Evolutionary conservation across 2,888 invertebrate genomes (phyloP), one percentile per base, ranked within the genome.

Genomic region (Metopia argyrocephala): DNA sequence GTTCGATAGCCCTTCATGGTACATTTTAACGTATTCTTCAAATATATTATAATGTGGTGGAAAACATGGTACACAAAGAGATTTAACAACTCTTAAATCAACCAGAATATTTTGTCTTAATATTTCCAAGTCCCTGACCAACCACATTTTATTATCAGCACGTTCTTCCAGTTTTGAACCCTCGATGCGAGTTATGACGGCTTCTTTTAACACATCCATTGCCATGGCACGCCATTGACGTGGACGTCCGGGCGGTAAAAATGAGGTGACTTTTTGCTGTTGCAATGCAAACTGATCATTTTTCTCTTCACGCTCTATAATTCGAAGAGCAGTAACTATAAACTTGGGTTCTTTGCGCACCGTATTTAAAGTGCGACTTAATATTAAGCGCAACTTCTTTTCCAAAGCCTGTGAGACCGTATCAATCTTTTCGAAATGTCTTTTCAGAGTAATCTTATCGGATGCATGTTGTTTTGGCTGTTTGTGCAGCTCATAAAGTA

Each of bases 301-400:
- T 91, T 96, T 96, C 87, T 99, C 98, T 90, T 99, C 99, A 70
- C 99, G 92, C 90, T 99, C 99, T 85, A 99, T 97, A 71, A 99
- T 98, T 84, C 99, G 92, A 46, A 99, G 90, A 0, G 97, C 98
- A 6, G 98, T 98, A 0, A 99, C 99, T 84, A 99, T 96, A 7
- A 97, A 95, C 0, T 97, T 97, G 0, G 97, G 97, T 87, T 98
- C 97, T 89, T 98, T 97, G 23, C 98, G 93, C 0, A 98, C 98
- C 2, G 97, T 98, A 87, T 98, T 97, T 59, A 99, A 91, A 1
- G 98, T 97, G 78, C 98, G 92, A 78, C 96, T 95, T 68, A 99
- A 90, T 81, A 98, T 96, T 57, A 98, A 92, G 88, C 96, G 95
- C 57, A 99, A 93, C 89, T 98, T 98, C 87, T 98, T 97, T 85